Conservation (phyloP, 2,113 vertebrate species). For the Chloropsis cyanopogon region DNA sequence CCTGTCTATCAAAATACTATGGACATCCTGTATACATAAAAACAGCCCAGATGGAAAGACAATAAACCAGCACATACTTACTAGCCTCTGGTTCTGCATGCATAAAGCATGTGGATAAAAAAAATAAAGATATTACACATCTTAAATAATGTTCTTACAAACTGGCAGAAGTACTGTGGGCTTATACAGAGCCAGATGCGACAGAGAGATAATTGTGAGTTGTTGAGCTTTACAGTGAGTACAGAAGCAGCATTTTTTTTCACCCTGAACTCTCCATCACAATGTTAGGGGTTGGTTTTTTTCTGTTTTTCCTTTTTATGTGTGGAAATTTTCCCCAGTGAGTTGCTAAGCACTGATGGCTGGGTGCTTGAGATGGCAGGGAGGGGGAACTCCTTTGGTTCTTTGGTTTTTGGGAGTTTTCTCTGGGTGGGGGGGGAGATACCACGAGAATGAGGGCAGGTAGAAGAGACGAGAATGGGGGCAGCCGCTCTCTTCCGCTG, state of each 20-base stretch:
- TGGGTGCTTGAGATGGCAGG: too few species aligned
- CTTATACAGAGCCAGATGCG: neutral
- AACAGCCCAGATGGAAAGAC: neutral
- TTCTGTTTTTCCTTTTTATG: too few species aligned
- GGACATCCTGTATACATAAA: neutral
- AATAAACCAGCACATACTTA: neutral
- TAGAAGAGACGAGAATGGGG: too few species aligned
- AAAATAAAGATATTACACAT: neutral
- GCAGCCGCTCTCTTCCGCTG: too few species aligned
- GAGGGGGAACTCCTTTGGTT: too few species aligned
- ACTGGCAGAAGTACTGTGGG: neutral
- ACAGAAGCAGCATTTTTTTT: neutral
- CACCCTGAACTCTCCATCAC: conserved; percentile 13
- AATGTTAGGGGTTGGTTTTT: neutral
- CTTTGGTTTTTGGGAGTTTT: too few species aligned
- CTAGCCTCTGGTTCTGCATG: neutral
- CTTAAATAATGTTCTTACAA: neutral
- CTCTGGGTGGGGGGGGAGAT: too few species aligned
- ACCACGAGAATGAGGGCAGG: too few species aligned
- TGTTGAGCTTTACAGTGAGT: neutral
- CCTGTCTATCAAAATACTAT: neutral
- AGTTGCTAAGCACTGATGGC: too few species aligned
- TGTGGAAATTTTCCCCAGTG: too few species aligned
- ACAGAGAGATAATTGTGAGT: neutral
- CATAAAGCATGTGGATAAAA: neutral